Conservation (phyloP, 2,797 vertebrate genomes). For the Chaetodon trifasciatus region DNA sequence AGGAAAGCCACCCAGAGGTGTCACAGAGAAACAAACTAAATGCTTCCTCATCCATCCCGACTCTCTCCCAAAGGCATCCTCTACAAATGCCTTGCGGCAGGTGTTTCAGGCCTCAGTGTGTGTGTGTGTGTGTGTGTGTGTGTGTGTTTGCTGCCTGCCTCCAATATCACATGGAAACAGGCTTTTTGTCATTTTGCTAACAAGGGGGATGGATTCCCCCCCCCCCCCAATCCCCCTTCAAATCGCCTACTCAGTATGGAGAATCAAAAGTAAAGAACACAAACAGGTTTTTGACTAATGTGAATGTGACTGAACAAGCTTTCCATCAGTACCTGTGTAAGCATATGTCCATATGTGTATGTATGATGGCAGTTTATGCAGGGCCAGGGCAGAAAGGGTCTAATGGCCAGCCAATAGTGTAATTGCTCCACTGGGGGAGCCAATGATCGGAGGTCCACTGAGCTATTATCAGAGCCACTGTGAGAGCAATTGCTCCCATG, state of each 20-base stretch:
- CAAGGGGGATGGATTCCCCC: too few relatives aligned
- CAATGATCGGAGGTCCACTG: conserved; percentile 44
- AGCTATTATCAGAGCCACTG: conserved; percentile 56
- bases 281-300: background rate
- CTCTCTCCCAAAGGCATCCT: conserved; percentile 29
- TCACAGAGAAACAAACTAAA: conserved; percentile 48
- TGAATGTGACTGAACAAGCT: background rate
- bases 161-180: conserved; percentile 16
- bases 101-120: conserved; percentile 1
- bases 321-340: background rate
- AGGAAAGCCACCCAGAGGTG: conserved; percentile 31
- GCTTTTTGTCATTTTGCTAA: too few relatives aligned
- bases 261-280: background rate
- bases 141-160: background rate
- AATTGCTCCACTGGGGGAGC: conserved; percentile 57
- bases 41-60: conserved; percentile 29
- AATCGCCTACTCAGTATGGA: background rate
- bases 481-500: conserved; percentile 51
- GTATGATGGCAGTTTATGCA: conserved; percentile 23
- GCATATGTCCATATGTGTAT: background rate
- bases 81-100: conserved; percentile 34
- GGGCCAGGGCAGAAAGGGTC: conserved; percentile 21
- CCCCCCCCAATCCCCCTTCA: too few relatives aligned
- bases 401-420: conserved; percentile 49
- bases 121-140: background rate